Base-by-base conservation (phyloP, 2,888 invertebrate genomes). In the Boloria selene region DNA sequence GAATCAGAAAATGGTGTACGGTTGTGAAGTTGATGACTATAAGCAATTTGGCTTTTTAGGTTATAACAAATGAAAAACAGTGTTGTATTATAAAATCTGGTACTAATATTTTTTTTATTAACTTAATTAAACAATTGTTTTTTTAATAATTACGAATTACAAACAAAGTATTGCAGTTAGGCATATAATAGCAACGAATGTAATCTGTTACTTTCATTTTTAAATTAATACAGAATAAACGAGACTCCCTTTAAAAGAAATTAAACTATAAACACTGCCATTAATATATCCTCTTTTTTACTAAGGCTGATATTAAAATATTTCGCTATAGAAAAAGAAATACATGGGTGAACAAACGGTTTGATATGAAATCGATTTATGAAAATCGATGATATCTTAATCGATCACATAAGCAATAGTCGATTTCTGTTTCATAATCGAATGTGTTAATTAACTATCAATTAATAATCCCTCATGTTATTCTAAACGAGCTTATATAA, bases 11-110 rank as follows among this genome's bases (percentile, higher is more conserved):
- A 56, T 51, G 50, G 44, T 17, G 44, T 58, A 13, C 13, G 64
- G 64, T 64, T 64, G 56, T 64, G 64, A 64, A 26, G 50, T 42
- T 42, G 18, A 22, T 47, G 49, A 63, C 42, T 44, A 44, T 56
- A 63, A 59, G 67, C 69, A 70, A 64, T 65, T 67, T 69, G 64
- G 70, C 69, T 63, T 55, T 65, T 65, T 61, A 64, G 64, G 64
- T 64, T 47, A 16, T 31, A 38, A 53, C 31, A 2, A 16, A 18
- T 18, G 45, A 31, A 42, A 45, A 56, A 58, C 14, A 51, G 38
- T 51, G 55, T 55, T 61, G n/a, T 50, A 61, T n/a, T n/a, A n/a
- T 44, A 60, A 17, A 22, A n/a, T 18, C 22, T 38, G 49, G 31
- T 49, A 50, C 22, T 55, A 55, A 61, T 55, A 42, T 65, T 55